Evolutionary conservation across 2,113 vertebrate species (phyloP).

Genomic region (Panthera leo): DNA sequence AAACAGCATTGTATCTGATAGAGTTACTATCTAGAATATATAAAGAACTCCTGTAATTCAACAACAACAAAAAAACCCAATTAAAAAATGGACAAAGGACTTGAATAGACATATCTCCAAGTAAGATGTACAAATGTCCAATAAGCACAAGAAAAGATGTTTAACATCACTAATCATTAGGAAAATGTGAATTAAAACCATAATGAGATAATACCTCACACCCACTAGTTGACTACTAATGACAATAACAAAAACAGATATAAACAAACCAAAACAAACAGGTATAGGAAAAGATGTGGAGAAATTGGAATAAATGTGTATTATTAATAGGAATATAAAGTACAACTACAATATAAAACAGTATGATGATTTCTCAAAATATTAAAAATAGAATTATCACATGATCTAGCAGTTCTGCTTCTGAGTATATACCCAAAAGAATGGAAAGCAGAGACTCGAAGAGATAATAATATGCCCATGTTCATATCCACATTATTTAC

Average conservation of each 20-base stretch:
- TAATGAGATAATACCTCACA: neutral
- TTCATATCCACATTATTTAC: neutral
- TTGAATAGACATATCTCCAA: neutral
- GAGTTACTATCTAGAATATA: neutral
- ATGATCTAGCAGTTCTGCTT: neutral
- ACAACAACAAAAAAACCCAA: neutral
- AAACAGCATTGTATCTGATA: neutral
- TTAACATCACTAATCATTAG: neutral
- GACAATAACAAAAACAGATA: neutral
- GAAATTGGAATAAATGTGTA: neutral
- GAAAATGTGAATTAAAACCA: neutral
- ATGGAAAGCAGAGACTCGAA: neutral
- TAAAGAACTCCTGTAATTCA: neutral
- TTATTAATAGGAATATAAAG: neutral
- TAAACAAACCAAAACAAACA: neutral
- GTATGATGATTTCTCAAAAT: neutral
- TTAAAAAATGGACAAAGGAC: neutral
- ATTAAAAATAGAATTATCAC: neutral
- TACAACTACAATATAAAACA: neutral
- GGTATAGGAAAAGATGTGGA: neutral
- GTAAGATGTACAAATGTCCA: neutral
- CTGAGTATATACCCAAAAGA: neutral
- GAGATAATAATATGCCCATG: neutral
- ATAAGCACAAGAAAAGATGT: neutral
- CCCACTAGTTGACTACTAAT: neutral